phyloP scores from a whole-genome alignment of 2,113 vertebrate species.

The Hylia prasina region DNA sequence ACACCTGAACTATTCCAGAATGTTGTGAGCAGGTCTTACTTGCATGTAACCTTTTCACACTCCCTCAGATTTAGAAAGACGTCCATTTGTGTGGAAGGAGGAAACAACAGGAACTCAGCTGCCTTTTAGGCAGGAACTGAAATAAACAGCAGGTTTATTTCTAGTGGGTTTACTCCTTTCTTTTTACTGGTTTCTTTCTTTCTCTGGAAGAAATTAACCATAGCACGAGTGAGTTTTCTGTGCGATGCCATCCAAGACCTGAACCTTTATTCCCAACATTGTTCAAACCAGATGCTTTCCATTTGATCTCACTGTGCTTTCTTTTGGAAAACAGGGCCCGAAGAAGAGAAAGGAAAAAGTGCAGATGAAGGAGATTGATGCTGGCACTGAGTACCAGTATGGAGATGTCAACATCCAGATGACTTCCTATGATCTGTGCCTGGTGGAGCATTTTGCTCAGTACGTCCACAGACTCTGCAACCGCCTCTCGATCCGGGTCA shows the following conservation, averaged over 20 bases:
- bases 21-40: background rate
- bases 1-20: background rate
- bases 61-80: background rate
- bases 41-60: background rate
- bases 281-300: background rate
- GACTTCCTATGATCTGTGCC: slow-evolving; percentile 85
- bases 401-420: slow-evolving; percentile 84
- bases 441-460: slow-evolving; percentile 84
- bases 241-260: background rate
- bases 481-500: slow-evolving; percentile 74
- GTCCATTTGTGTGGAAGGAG: background rate
- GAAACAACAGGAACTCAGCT: background rate
- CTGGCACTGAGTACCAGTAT: slow-evolving; percentile 72
- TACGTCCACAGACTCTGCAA: slow-evolving; percentile 89
- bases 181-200: background rate
- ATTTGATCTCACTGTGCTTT: rapidly evolving
- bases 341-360: slow-evolving; percentile 78
- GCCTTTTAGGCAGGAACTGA: background rate
- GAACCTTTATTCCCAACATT: background rate
- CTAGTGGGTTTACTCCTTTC: background rate
- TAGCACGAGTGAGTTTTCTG: background rate
- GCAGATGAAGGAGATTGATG: slow-evolving; percentile 74
- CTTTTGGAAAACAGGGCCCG: background rate
- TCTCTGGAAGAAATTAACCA: background rate
- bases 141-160: background rate